These are phyloP conservation scores for Apistogramma diplotaenia DNA, from an alignment of 2,113 vertebrate species.

Conservation along the genomic window DNA sequence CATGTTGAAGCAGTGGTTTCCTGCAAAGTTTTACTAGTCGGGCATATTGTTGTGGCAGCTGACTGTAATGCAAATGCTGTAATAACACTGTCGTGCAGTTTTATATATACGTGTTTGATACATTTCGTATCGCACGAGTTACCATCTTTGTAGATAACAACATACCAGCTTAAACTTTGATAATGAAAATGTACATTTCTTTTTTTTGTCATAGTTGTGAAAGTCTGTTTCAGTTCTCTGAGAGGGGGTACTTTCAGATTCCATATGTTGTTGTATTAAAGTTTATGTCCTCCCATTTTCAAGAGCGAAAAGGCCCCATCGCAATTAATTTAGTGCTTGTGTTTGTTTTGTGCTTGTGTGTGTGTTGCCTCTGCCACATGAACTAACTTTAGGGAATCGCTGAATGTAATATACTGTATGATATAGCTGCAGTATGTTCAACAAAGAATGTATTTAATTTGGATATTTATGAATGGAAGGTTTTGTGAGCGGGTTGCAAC, in stretches of 20 bases:
- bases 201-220: neutral
- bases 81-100: neutral
- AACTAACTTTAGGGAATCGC: neutral
- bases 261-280: neutral
- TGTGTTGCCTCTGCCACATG: neutral
- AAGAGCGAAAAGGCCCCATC: neutral
- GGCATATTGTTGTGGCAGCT: neutral
- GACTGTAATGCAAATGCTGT: neutral
- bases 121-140: neutral
- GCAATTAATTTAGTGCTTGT: neutral
- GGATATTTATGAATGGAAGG: neutral
- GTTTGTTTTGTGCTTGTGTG: neutral
- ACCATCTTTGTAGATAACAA: neutral
- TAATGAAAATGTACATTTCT: neutral
- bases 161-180: neutral
- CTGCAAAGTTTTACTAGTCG: neutral
- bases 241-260: neutral
- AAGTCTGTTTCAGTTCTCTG: neutral
- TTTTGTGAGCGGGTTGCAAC: neutral
- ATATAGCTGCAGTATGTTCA: neutral
- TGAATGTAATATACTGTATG: slow-evolving; percentile 38
- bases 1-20: neutral
- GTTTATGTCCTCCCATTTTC: neutral
- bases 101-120: neutral
- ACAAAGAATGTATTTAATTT: slow-evolving; percentile 14